Percentiles rank a stretch among this genome's conserved stretches.
These are phyloP conservation scores for Aspidoscelis tigris DNA, from an alignment of 2,113 vertebrate genomes.

Conservation along the genomic window DNA sequence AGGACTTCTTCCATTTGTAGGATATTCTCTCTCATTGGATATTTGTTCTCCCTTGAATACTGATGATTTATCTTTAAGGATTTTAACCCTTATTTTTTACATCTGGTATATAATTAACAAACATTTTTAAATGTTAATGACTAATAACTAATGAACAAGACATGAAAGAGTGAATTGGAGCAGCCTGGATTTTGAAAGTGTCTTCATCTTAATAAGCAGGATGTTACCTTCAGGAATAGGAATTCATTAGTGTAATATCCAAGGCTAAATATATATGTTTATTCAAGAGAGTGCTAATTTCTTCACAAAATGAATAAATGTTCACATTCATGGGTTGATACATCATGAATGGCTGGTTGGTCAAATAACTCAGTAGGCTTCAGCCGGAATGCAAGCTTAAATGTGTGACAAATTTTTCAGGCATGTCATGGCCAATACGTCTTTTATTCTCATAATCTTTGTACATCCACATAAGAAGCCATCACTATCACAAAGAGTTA, in stretches of 20 bases:
- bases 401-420: conserved; percentile 6
- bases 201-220: conserved; percentile 10
- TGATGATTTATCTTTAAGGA: not conserved
- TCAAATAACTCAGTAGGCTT: not conserved
- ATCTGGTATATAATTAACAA: conserved; percentile 4
- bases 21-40: not conserved
- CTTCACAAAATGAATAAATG: not conserved
- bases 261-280: conserved; percentile 10
- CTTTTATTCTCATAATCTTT: conserved; percentile 41
- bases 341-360: not conserved
- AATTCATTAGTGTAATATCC: conserved; percentile 8
- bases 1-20: not conserved
- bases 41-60: not conserved
- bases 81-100: not conserved
- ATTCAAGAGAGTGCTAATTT: not conserved
- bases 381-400: conserved; percentile 20
- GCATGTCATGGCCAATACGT: not conserved
- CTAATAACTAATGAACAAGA: conserved; percentile 12
- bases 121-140: conserved; percentile 15
- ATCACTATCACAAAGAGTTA: conserved; percentile 8
- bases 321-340: conserved; percentile 32
- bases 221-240: not conserved
- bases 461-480: not conserved
- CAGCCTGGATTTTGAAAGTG: not conserved
- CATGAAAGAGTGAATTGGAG: not conserved